Conservation (phyloP, 2,888 invertebrate species). For the Phalera bucephala region DNA sequence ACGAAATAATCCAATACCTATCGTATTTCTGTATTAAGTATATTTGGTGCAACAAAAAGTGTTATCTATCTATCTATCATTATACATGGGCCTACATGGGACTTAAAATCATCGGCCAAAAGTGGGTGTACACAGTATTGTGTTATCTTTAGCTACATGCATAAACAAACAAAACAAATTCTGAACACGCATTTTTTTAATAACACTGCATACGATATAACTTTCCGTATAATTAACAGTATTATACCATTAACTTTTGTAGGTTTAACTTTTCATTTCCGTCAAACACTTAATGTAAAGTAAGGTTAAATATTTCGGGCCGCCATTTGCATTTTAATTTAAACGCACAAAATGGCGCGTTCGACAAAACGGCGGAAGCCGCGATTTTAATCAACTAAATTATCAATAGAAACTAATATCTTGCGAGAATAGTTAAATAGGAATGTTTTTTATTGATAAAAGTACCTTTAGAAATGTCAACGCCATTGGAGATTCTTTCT, state of each 20-base stretch:
- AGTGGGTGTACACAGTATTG: too few species aligned
- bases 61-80: too few species aligned
- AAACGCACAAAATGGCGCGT: conserved; percentile 32
- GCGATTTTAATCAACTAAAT: conserved; percentile 31
- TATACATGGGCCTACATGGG: too few species aligned
- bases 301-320: conserved; percentile 10
- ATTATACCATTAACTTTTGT: conserved; percentile 15
- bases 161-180: too few species aligned
- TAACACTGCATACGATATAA: too few species aligned
- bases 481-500: neutral
- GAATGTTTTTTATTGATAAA: conserved; percentile 8
- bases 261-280: conserved; percentile 27
- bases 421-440: conserved; percentile 6
- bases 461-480: neutral
- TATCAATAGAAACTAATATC: conserved; percentile 30
- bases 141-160: too few species aligned
- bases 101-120: too few species aligned
- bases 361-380: conserved; percentile 34
- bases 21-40: too few species aligned
- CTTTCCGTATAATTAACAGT: too few species aligned
- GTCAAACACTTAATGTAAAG: conserved; percentile 14
- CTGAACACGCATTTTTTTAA: too few species aligned
- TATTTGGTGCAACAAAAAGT: too few species aligned
- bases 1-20: too few species aligned
- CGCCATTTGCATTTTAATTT: conserved; percentile 38